Evolutionary conservation across 2,797 vertebrate species (phyloP).

Genomic region (Vireo griseus): DNA sequence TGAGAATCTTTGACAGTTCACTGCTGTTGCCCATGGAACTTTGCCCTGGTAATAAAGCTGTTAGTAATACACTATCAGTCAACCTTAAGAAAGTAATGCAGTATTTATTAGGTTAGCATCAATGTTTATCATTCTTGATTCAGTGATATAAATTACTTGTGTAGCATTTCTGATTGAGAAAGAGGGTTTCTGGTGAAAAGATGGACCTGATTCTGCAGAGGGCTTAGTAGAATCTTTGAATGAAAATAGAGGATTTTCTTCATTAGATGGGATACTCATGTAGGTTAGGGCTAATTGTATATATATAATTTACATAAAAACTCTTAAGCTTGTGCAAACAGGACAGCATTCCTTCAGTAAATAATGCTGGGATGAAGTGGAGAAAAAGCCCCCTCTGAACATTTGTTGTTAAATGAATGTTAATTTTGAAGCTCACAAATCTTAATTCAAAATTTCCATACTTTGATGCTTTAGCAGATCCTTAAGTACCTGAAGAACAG

Average conservation of each 20-base stretch:
- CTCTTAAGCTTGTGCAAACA: neutral
- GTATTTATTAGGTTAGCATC: conserved; percentile 21
- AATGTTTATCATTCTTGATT: conserved; percentile 19
- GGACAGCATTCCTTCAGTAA: neutral
- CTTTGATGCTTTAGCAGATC: neutral
- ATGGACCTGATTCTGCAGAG: neutral
- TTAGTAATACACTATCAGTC: conserved; percentile 4
- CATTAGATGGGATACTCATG: neutral
- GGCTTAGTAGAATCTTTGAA: neutral
- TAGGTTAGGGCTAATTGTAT: neutral
- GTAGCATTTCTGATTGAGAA: neutral
- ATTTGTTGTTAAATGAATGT: neutral
- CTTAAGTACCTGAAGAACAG: neutral
- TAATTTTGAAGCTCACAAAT: neutral
- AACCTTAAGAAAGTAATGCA: conserved; percentile 3
- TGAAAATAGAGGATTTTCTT: neutral
- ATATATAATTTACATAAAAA: neutral
- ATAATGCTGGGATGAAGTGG: neutral
- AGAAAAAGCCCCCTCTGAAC: neutral
- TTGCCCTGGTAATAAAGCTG: conserved; percentile 27
- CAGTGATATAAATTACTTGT: neutral
- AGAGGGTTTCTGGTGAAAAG: neutral
- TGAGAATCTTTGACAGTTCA: conserved; percentile 35
- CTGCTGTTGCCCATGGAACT: conserved; percentile 28
- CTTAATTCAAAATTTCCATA: neutral